A percentile compares a stretch with the other conserved stretches of the same genome.
phyloP scores from a whole-genome alignment of 2,797 vertebrate genomes.

The Alca torda region DNA sequence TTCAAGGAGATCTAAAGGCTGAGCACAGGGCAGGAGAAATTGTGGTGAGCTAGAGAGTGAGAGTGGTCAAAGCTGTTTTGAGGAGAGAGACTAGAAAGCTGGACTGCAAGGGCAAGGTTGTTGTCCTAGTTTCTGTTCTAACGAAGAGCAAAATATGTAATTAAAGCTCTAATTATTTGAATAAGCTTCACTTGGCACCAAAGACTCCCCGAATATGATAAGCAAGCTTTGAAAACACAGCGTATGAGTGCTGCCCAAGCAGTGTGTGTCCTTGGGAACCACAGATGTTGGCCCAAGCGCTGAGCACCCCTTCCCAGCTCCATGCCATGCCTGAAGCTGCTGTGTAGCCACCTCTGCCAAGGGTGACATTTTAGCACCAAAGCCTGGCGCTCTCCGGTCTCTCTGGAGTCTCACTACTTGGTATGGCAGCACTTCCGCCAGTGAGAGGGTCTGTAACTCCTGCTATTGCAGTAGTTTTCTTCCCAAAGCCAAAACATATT shows the following conservation, averaged over 20 bases:
- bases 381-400: background rate
- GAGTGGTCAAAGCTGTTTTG: background rate
- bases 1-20: background rate
- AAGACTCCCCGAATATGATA: background rate
- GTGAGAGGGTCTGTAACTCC: background rate
- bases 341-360: background rate
- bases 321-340: background rate
- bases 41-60: background rate
- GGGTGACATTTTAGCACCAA: background rate
- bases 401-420: background rate
- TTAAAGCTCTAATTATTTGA: background rate
- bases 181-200: background rate
- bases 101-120: background rate
- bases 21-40: background rate
- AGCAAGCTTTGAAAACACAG: background rate
- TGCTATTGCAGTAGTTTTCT: background rate
- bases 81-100: background rate
- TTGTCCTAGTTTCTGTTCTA: background rate
- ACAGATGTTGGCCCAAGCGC: background rate
- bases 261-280: background rate
- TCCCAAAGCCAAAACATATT: background rate
- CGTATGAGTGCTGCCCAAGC: background rate
- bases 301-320: background rate
- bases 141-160: background rate
- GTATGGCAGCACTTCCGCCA: background rate